Evolutionary conservation across 2,888 invertebrate genomes (phyloP).

Genomic region (Drosophila heteroneura): DNA sequence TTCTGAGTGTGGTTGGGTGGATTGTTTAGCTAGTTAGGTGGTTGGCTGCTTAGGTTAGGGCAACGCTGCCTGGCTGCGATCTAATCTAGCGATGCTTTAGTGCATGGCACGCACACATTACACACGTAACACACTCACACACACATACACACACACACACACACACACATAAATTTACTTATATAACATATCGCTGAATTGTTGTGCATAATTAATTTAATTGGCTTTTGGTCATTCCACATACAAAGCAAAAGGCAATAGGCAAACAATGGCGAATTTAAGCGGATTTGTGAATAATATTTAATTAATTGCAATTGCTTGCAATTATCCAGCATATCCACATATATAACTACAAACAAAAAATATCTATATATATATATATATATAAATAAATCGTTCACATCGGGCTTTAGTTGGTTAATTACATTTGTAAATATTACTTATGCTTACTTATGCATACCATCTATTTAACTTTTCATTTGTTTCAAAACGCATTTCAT

Average conservation of each 20-base stretch:
- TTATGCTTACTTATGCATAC: slow-evolving; percentile 18
- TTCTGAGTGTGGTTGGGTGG: slow-evolving; percentile 4
- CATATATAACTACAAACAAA: background rate
- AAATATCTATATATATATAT: background rate
- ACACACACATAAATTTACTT: slow-evolving; percentile 11
- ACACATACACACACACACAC: slow-evolving; percentile 15
- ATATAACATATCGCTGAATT: slow-evolving; percentile 38
- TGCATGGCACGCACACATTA: slow-evolving; percentile 43
- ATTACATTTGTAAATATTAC: slow-evolving; percentile 41
- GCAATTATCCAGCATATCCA: slow-evolving; percentile 33
- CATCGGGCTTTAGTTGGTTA: slow-evolving; percentile 26
- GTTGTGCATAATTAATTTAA: slow-evolving; percentile 69
- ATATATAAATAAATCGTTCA: slow-evolving; percentile 15
- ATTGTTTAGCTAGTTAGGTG: slow-evolving; percentile 14
- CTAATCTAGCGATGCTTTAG: slow-evolving; percentile 48
- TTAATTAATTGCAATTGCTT: slow-evolving; percentile 63
- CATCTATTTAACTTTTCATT: slow-evolving; percentile 36
- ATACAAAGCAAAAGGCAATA: slow-evolving; percentile 26
- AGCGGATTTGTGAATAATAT: slow-evolving; percentile 54
- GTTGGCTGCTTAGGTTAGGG: slow-evolving; percentile 36
- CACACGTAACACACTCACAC: slow-evolving; percentile 23
- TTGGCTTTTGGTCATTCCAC: slow-evolving; percentile 64
- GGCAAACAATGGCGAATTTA: slow-evolving; percentile 15
- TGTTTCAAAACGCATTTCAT: slow-evolving; percentile 15
- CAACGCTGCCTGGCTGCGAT: slow-evolving; percentile 34